Evolutionary conservation across 2,888 invertebrate genomes (phyloP).

Genomic region (Laspeyria flexula): DNA sequence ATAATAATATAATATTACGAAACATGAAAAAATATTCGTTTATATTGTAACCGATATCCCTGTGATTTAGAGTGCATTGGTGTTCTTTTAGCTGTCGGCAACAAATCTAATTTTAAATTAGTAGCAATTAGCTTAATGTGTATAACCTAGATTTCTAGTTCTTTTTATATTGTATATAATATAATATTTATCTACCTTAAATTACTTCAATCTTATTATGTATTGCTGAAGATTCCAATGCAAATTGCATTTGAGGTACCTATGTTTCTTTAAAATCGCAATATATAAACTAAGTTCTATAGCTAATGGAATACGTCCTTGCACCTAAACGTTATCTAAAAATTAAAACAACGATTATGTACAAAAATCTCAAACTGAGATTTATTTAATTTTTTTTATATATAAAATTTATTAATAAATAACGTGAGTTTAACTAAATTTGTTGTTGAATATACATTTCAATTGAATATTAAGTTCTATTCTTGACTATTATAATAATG

Average conservation of each 20-base stretch:
- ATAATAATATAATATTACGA: conserved; percentile 5
- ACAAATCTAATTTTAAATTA: conserved; percentile 6
- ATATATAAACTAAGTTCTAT: conserved; percentile 9
- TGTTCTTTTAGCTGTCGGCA: conserved; percentile 5
- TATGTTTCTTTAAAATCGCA: conserved; percentile 7
- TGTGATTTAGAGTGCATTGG: conserved; percentile 7
- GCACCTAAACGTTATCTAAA: conserved; percentile 25
- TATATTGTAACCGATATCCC: conserved; percentile 10
- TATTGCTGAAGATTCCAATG: conserved; percentile 10
- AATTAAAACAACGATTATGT: conserved; percentile 68
- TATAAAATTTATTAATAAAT: conserved; percentile 61
- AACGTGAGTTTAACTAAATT: conserved; percentile 52
- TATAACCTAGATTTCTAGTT: conserved; percentile 6
- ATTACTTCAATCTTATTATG: conserved; percentile 14
- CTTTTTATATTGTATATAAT: conserved; percentile 8
- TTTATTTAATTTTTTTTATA: conserved; percentile 59
- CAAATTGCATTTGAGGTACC: neutral
- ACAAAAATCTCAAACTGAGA: conserved; percentile 61
- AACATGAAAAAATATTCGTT: conserved; percentile 5
- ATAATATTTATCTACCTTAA: conserved; percentile 10
- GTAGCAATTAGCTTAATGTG: conserved; percentile 4
- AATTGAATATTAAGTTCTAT: conserved; percentile 59
- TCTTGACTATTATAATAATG: conserved; percentile 39
- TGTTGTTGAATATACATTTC: conserved; percentile 53
- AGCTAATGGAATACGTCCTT: conserved; percentile 13